Conservation (phyloP, 2,888 invertebrate genomes). For the Alviniconcha strummeri region DNA sequence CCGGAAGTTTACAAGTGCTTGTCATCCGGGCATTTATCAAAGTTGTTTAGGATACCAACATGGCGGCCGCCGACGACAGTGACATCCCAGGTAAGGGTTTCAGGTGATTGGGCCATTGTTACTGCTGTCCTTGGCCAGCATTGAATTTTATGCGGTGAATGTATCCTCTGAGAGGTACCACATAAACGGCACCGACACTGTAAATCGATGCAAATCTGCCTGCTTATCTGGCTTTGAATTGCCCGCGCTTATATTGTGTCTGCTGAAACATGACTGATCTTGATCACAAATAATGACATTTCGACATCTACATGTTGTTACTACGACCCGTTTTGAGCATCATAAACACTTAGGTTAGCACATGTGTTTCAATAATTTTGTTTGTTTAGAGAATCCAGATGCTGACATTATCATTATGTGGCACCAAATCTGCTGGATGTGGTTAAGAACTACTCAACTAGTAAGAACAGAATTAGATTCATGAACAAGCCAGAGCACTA, state of each 20-base stretch:
- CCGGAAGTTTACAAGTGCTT: slow-evolving; percentile 41
- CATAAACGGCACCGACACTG: too few species aligned
- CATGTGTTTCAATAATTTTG: too few species aligned
- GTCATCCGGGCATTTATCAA: slow-evolving; percentile 53
- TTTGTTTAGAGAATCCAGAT: too few species aligned
- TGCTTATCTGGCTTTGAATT: slow-evolving; percentile 3
- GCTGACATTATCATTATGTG: too few species aligned
- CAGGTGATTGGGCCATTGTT: not conserved
- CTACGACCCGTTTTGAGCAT: too few species aligned
- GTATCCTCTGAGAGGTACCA: too few species aligned
- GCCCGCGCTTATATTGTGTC: not conserved
- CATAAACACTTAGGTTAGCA: too few species aligned
- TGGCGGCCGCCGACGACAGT: slow-evolving; percentile 69
- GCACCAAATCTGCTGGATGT: not conserved
- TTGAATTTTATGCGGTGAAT: too few species aligned
- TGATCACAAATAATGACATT: slow-evolving; percentile 4
- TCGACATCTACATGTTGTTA: too few species aligned
- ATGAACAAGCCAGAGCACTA: too few species aligned
- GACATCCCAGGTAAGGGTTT: slow-evolving; percentile 65
- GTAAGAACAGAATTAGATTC: too few species aligned
- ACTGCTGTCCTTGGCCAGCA: not conserved
- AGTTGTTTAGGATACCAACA: slow-evolving; percentile 68
- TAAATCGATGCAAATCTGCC: not conserved
- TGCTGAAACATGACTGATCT: slow-evolving; percentile 30
- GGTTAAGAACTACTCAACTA: too few species aligned